These are phyloP conservation scores for Agapornis canus DNA, from an alignment of 2,797 vertebrate species.

Conservation along the genomic window DNA sequence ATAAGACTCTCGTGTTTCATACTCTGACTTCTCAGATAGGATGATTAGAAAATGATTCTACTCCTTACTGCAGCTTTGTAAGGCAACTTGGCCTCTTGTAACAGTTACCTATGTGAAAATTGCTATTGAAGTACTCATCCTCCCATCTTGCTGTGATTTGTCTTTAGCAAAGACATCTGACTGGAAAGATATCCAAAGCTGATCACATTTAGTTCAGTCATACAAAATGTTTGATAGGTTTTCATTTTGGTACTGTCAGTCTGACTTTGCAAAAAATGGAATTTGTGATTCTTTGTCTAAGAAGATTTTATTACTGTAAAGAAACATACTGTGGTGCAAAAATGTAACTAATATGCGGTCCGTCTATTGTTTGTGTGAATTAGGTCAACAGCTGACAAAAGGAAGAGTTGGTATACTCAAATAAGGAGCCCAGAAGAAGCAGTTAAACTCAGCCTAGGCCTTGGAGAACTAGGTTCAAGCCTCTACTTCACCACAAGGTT, in stretches of 20 bases:
- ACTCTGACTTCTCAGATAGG: not conserved
- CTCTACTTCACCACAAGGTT: not conserved
- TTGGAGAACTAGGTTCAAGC: not conserved
- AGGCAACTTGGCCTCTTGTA: not conserved
- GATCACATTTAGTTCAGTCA: not conserved
- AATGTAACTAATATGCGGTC: not conserved
- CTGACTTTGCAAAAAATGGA: not conserved
- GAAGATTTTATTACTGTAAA: not conserved
- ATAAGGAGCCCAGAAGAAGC: not conserved
- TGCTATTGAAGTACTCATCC: not conserved
- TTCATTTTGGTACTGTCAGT: not conserved
- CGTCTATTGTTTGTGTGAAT: not conserved
- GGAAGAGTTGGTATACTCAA: not conserved
- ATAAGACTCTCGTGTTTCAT: not conserved
- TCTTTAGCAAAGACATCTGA: not conserved
- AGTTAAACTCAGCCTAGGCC: not conserved
- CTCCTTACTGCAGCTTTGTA: not conserved
- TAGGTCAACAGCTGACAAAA: not conserved
- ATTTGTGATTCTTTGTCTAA: not conserved
- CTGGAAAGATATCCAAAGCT: not conserved
- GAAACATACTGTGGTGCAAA: not conserved
- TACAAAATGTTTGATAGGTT: not conserved
- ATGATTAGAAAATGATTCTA: not conserved
- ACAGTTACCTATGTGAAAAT: not conserved
- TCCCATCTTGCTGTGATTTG: not conserved